Base-by-base conservation (phyloP, 2,888 invertebrate genomes). In the Caradrina kadenii region DNA sequence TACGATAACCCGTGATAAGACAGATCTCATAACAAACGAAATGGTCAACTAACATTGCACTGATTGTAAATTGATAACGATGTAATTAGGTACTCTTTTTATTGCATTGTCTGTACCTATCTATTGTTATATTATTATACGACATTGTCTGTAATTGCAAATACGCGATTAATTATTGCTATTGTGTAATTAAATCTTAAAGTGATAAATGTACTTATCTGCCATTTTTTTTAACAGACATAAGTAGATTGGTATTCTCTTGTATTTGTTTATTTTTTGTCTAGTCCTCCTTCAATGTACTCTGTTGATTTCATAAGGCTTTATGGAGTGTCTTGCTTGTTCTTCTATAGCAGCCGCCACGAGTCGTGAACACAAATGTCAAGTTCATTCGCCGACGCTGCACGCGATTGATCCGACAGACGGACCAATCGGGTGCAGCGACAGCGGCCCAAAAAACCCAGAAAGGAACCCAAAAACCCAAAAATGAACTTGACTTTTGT, bases 1-100 rank as follows among this genome's bases (percentile, higher is more conserved):
- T 50, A n/a, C 35, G 67, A 71, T 71, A 73, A 71, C 71, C 74
- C 22, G 19, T 15, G 70, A 73, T 74, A 50, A 66, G 11, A 26
- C 2, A 35, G 39, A 31, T 31, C 4, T 54, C 11, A 35, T 22
- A 35, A 19, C 22, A 50, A 35, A 63, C 62, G 6, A 49, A 52
- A 15, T 64, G 22, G 15, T 6, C 21, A 58, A 26, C 21, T 52
- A 35, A 15, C 21, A 8, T 19, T 22, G 10, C 5, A 26, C 45
- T 45, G 49, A 45, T 74, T 54, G 35, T 26, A 54, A 54, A 19
- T 13, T n/a, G 75, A 76, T 69, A 58, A 45, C n/a, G 22, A 10
- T 49, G 45, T 49, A 19, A 53, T 58, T 53, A 58, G 17, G 6
- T 5, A 39, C 35, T 1, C 13, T 55, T 49, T 53, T 61, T 22